Evolutionary conservation across 2,113 vertebrate genomes (phyloP), one percentile per base, ranked within the genome.

Genomic region (Labrus mixtus): DNA sequence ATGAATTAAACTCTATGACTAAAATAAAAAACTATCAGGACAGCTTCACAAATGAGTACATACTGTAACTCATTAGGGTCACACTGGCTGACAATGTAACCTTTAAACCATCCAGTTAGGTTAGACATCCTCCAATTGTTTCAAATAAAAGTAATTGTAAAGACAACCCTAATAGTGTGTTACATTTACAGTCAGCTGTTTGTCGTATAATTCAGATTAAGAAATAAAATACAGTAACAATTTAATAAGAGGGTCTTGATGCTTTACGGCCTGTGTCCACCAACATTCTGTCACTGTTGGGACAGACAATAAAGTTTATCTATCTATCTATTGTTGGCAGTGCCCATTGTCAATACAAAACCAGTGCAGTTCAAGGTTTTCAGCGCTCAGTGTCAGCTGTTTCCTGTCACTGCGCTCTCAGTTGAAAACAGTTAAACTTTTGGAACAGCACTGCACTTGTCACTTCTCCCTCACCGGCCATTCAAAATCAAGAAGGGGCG

Each of bases 151-250:
- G 48, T n/a, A 6, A 68, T 3, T 17, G n/a, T 58, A n/a, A 50
- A 36, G 53, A 76, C 3, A 22, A 51, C 43, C 10, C 6, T 43
- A 60, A 63, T 45, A 50, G 19, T 59, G 19, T 45, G 45, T 70
- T 20, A 39, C 1, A 11, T 50, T 69, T 59, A 23, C 64, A 73
- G 39, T 59, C 13, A 45, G 68, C 59, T 13, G 33, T 20, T 25
- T 58, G 46, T 48, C 1, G 3, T 17, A 48, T 75, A 39, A 17
- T 73, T 37, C 36, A 48, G 74, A 68, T 19, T 19, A 50, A 84
- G 46, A 68, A 48, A 58, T 56, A 56, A 59, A 15, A 59, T 67
- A 76, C 50, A 19, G 23, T 61, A 77, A 68, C n/a, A 50, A 56
- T 50, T 65, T 7, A 63, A 68, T 29, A 62, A 10, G 7, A 33